A percentile compares a stretch with the other conserved stretches of the same genome.
These are phyloP conservation scores for Kryptolebias ocellatus DNA, from an alignment of 2,797 vertebrate species.

Conservation along the genomic window DNA sequence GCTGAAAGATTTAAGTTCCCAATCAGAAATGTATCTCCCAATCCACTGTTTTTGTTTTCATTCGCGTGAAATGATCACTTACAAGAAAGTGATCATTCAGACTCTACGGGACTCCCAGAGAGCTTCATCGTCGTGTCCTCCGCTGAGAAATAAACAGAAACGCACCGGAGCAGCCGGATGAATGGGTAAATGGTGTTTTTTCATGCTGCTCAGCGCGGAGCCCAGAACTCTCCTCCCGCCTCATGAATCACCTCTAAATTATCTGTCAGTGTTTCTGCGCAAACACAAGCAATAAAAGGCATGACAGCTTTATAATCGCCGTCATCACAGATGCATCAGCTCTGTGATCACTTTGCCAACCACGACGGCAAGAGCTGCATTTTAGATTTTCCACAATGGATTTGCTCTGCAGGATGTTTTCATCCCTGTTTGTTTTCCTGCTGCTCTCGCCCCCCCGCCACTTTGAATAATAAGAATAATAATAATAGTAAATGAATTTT, in stretches of 20 bases:
- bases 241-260: constrained; percentile 19
- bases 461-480: too few species aligned
- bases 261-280: constrained; percentile 5
- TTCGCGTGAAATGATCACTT: constrained; percentile 12
- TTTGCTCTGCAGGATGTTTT: constrained; percentile 21
- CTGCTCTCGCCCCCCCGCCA: constrained; percentile 6
- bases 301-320: constrained; percentile 20
- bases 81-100: not conserved
- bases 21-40: constrained; percentile 33
- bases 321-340: constrained; percentile 32
- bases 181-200: constrained; percentile 8
- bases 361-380: constrained; percentile 22
- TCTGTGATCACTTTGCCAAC: constrained; percentile 21
- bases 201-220: not conserved
- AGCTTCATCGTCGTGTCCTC: constrained; percentile 4
- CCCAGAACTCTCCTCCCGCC: not conserved
- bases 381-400: constrained; percentile 15
- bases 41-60: constrained; percentile 30
- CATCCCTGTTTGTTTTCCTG: constrained; percentile 5
- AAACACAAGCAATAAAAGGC: constrained; percentile 18
- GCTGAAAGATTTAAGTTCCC: constrained; percentile 24
- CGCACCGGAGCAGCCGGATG: not conserved
- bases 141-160: constrained; percentile 6
- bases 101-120: not conserved
- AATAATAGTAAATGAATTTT: not conserved